Percentiles rank a stretch among this genome's conserved stretches.
These are phyloP conservation scores for Boleophthalmus pectinirostris DNA, from an alignment of 2,113 vertebrate species.

Conservation along the genomic window DNA sequence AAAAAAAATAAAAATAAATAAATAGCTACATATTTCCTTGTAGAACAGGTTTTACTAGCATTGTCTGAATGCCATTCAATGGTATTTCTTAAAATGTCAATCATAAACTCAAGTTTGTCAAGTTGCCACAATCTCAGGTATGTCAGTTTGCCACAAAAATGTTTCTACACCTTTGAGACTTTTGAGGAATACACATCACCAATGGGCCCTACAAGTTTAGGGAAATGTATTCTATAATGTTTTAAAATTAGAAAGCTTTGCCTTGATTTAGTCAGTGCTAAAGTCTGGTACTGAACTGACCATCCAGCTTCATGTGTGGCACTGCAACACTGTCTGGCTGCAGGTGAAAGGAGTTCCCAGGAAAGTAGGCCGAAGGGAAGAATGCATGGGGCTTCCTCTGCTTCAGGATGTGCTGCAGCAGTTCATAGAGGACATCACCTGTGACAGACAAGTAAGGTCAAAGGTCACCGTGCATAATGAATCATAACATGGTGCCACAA, in stretches of 20 bases:
- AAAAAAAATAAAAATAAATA: background rate
- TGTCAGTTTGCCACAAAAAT: background rate
- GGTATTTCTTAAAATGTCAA: slow-evolving; percentile 30
- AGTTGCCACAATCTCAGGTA: background rate
- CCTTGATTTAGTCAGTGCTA: background rate
- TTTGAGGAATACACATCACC: background rate
- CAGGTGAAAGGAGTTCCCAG: slow-evolving; percentile 89
- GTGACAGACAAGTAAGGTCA: slow-evolving; percentile 41
- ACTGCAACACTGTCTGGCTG: slow-evolving; percentile 80
- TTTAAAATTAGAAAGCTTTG: background rate
- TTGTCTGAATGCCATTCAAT: background rate
- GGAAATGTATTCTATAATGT: background rate
- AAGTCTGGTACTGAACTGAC: slow-evolving; percentile 75
- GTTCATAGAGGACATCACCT: slow-evolving; percentile 98
- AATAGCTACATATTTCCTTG: slow-evolving; percentile 66
- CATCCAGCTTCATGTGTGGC: slow-evolving; percentile 92
- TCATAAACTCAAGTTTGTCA: slow-evolving; percentile 27
- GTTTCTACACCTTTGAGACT: background rate
- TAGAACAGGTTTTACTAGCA: slow-evolving; percentile 67
- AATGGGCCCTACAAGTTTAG: background rate
- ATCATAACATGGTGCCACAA: slow-evolving; percentile 5
- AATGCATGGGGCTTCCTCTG: slow-evolving; percentile 87
- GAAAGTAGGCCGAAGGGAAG: slow-evolving; percentile 89
- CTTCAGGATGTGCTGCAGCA: slow-evolving; percentile 97
- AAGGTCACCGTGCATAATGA: slow-evolving; percentile 9